phyloP scores from a whole-genome alignment of 2,888 invertebrate genomes.

The Epistrophella euchroma region DNA sequence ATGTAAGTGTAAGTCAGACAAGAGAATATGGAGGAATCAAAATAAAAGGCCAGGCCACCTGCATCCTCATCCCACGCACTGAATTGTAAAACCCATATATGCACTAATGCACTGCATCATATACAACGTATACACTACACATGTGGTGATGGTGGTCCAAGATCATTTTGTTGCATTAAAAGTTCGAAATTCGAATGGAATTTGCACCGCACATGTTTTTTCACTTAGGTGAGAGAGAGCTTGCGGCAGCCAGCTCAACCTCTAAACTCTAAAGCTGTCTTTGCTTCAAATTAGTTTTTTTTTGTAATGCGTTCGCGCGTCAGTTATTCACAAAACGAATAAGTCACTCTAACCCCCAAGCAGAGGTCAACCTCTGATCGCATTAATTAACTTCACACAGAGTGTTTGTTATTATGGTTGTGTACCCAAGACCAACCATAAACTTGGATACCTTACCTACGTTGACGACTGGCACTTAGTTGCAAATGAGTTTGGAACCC shows the following conservation, averaged over 20 bases:
- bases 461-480: conserved; percentile 40
- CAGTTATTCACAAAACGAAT: conserved; percentile 48
- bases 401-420: neutral
- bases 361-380: conserved; percentile 70
- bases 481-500: conserved; percentile 67
- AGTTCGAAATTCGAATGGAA: conserved; percentile 47
- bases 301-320: conserved; percentile 49
- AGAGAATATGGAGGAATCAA: conserved; percentile 63
- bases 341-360: conserved; percentile 62
- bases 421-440: conserved; percentile 2
- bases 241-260: conserved; percentile 30
- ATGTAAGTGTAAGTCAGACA: conserved; percentile 72
- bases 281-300: conserved; percentile 60
- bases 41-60: conserved; percentile 75
- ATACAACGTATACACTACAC: neutral
- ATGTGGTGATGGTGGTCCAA: conserved; percentile 67
- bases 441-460: neutral
- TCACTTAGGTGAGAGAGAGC: conserved; percentile 43
- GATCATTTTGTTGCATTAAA: conserved; percentile 31
- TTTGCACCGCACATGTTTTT: conserved; percentile 56
- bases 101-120: conserved; percentile 6
- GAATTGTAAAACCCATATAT: conserved; percentile 53
- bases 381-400: conserved; percentile 68
- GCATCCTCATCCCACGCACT: conserved; percentile 75
- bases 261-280: conserved; percentile 30